Evolutionary conservation across 2,113 vertebrate genomes (phyloP).

Genomic region (Octodon degus): DNA sequence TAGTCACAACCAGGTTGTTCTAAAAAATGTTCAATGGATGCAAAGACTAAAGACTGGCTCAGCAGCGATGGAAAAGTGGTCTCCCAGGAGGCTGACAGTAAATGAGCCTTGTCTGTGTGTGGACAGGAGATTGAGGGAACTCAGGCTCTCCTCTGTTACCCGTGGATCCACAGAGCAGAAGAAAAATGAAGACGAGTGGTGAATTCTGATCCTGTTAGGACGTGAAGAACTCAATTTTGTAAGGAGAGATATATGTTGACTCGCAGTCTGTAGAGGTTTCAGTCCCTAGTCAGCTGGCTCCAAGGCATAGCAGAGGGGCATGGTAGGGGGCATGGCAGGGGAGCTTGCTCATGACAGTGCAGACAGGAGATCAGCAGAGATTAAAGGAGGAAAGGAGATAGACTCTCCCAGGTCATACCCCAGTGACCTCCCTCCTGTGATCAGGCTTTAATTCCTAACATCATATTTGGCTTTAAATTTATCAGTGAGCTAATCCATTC

Average conservation of each 20-base stretch:
- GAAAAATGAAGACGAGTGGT: background rate
- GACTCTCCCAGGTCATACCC: background rate
- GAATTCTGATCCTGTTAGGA: background rate
- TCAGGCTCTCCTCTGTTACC: background rate
- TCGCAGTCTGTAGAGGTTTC: background rate
- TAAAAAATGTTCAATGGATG: background rate
- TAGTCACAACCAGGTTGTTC: background rate
- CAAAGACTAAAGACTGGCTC: background rate
- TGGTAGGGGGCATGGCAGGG: background rate
- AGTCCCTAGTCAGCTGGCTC: background rate
- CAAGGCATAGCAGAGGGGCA: background rate
- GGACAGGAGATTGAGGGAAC: background rate
- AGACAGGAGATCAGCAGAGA: background rate
- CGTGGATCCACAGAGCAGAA: background rate
- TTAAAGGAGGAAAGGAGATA: background rate
- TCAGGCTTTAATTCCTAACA: background rate
- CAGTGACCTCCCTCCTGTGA: background rate
- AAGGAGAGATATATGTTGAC: background rate
- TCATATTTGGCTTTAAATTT: background rate
- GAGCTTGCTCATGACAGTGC: background rate
- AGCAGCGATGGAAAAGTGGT: background rate
- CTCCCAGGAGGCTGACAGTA: background rate
- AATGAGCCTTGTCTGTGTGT: background rate
- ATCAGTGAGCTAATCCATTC: background rate
- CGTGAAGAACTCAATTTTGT: background rate